Evolutionary conservation across 2,113 vertebrate species (phyloP), one percentile per base, ranked within the genome.

Genomic region (Camelus bactrianus): DNA sequence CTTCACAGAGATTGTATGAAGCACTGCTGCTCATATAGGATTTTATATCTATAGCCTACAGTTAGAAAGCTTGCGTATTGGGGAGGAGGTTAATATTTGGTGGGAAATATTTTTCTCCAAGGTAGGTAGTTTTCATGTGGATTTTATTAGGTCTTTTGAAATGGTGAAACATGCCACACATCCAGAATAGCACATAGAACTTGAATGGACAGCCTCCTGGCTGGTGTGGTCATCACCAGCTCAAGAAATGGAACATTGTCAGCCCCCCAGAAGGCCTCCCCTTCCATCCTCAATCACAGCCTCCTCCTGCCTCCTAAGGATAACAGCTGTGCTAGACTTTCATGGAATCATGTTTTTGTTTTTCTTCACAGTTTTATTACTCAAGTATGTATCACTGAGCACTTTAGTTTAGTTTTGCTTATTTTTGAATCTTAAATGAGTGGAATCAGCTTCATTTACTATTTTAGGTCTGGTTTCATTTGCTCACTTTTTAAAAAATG

Each of bases 261-360:
- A 8, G 5, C 5, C 9, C 3, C 2, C 50, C 11, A 48, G 70
- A 65, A 35, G 17, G 24, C 46, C 26, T 80, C 2, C n/a, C 26
- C 6, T 76, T 24, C 7, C 5, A 13, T 22, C 28, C 1, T 19
- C 9, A 19, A 0, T 38, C 32, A 52, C 1, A n/a, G 1, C 35
- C 38, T 52, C 11, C 19, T 81, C 11, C 30, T 13, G 7, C 48
- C 17, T 65, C 16, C 62, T 95, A 12, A 42, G 52, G 62, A 12
- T n/a, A 50, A 38, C 22, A 58, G 3, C 38, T 48, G 32, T 26
- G 20, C 20, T 0, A 17, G 82, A 15, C n/a, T 62, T 58, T 6
- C 56, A 0, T 19, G 17, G 13, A 67, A 13, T 56, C 8, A 1
- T 20, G 17, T 19, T 35, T 91, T 81, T 82, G 26, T 20, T 64